Base-by-base conservation (phyloP, 2,888 invertebrate genomes). In the Heteromurus nitidus region DNA sequence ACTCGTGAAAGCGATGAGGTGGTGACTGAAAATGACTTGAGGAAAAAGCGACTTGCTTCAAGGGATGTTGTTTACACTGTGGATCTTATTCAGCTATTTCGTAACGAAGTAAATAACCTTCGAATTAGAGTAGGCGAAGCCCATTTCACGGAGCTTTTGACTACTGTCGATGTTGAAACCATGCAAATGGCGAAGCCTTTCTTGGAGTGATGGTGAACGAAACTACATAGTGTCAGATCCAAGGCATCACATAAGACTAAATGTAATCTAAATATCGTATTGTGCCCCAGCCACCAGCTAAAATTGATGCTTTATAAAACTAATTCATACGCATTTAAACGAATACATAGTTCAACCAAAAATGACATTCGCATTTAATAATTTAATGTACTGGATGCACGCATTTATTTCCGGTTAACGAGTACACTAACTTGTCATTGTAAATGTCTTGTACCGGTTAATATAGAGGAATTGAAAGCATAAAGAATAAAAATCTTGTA, bases 11-110 rank as follows among this genome's bases (percentile, higher is more conserved):
- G 92, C 85, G 90, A 90, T 28, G 90, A 91, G 75, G 91, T 91
- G 80, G 93, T 93, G 88, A 93, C 93, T 42, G 93, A 94, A 88
- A 95, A 96, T 89, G 95, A 94, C 87, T 91, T 92, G 88, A 91
- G 96, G 36, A 92, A 93, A 67, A 93, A 92, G 88, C 91, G 92
- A 88, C 91, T 95, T 42, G 91, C 93, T 69, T 91, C 92, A 64
- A 90, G 91, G 72, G 96, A 97, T 90, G 95, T 95, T 36, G 94
- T 97, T 22, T 94, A 95, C 88, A 93, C 92, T 72, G 92, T 95
- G 55, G 93, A 94, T 80, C 90, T 97, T 72, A 88, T 89, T 82
- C 89, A 89, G 36, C 89, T 88, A 84, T 88, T 90, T 44, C 82
- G 85, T 24, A 85, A 85, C 65, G 86, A 95, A 93, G 89, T 95